Percentiles rank a stretch among this genome's conserved stretches.
These are phyloP conservation scores for Halcyon chelicuti DNA, from an alignment of 2,797 vertebrate genomes.

Conservation along the genomic window DNA sequence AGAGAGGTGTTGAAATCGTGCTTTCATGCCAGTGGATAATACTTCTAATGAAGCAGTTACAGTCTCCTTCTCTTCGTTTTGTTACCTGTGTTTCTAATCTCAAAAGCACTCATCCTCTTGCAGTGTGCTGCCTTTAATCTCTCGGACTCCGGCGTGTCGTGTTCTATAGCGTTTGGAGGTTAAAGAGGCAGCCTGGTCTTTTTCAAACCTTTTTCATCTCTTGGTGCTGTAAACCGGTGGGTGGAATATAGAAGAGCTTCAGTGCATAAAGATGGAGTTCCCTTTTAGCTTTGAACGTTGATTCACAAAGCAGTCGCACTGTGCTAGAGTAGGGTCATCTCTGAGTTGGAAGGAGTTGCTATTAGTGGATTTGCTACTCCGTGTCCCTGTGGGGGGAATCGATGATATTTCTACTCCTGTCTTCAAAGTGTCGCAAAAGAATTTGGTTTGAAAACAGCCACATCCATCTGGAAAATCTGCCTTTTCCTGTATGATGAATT, in stretches of 20 bases:
- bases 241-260: constrained; percentile 54
- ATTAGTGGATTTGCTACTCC: constrained; percentile 51
- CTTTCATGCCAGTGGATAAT: constrained; percentile 44
- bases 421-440: constrained; percentile 41
- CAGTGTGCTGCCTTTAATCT: constrained; percentile 50
- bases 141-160: not conserved
- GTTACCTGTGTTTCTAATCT: constrained; percentile 49
- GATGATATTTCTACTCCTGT: constrained; percentile 20
- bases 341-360: constrained; percentile 8
- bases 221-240: constrained; percentile 51
- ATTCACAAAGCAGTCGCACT: constrained; percentile 49
- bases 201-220: constrained; percentile 52
- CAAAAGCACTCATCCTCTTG: constrained; percentile 42
- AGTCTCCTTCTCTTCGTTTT: constrained; percentile 8
- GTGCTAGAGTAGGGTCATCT: constrained; percentile 26
- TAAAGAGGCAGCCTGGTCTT: constrained; percentile 51
- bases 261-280: constrained; percentile 11
- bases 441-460: constrained; percentile 42
- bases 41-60: constrained; percentile 31
- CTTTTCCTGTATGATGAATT: not conserved
- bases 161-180: not conserved
- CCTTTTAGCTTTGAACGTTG: constrained; percentile 11
- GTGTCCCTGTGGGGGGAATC: not conserved
- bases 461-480: constrained; percentile 12
- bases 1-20: constrained; percentile 6